These are phyloP conservation scores for Thysanoteuthis rhombus DNA, from an alignment of 2,888 invertebrate species.

Conservation along the genomic window DNA sequence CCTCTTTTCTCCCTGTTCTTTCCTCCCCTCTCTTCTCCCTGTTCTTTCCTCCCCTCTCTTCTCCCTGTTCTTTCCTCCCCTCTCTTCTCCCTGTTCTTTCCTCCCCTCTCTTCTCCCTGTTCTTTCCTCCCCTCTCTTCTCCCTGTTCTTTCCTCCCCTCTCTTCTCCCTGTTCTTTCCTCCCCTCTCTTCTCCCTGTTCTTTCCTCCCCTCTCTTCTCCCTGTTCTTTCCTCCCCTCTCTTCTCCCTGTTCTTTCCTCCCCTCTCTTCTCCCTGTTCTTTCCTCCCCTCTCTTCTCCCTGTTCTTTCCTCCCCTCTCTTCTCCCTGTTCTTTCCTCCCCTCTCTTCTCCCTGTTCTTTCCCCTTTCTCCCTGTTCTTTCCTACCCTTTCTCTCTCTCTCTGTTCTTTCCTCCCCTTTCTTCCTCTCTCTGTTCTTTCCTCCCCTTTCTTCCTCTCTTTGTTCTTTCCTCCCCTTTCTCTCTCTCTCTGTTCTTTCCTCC, in stretches of 20 bases:
- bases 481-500: background rate
- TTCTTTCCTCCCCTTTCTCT: background rate
- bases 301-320: too few relatives aligned
- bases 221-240: too few relatives aligned
- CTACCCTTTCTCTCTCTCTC: too few relatives aligned
- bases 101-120: too few relatives aligned
- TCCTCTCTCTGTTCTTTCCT: too few relatives aligned
- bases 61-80: too few relatives aligned
- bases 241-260: background rate
- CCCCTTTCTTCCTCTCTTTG: background rate
- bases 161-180: background rate
- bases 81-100: background rate
- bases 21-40: background rate
- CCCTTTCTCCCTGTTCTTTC: background rate
- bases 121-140: background rate
- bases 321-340: background rate
- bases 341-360: background rate
- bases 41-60: too few relatives aligned
- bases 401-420: background rate
- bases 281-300: accelerated
- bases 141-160: too few relatives aligned
- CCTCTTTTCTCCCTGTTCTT: background rate
- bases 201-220: too few relatives aligned
- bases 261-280: background rate
- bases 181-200: too few relatives aligned